These are phyloP conservation scores for Clistopyga incitator DNA, from an alignment of 2,888 invertebrate species.

Conservation along the genomic window DNA sequence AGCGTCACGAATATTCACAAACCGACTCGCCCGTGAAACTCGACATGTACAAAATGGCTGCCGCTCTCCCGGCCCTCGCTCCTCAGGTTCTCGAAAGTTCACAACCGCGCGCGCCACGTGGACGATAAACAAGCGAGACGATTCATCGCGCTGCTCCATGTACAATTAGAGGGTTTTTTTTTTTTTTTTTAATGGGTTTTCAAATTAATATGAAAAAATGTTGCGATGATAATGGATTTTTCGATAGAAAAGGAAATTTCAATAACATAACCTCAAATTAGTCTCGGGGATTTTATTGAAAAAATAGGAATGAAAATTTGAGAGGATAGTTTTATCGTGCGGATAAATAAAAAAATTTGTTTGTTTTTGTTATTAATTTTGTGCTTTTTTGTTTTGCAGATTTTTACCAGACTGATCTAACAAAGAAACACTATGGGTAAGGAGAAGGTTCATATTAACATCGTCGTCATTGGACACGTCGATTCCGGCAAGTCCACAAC, in stretches of 20 bases:
- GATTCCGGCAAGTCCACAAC: conserved; percentile 99
- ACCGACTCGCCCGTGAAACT: conserved; percentile 59
- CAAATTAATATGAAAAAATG: no score
- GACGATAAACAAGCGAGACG: conserved; percentile 69
- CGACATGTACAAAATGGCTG: conserved; percentile 81
- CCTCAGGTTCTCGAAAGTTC: conserved; percentile 78
- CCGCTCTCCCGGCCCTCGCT: conserved; percentile 66
- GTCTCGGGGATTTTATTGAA: not conserved
- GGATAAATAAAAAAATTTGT: no score
- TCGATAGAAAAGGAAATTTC: not conserved
- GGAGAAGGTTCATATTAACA: conserved; percentile 99
- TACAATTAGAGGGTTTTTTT: not conserved
- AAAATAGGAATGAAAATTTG: not conserved
- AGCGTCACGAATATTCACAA: conserved; percentile 53
- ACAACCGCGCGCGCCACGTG: conserved; percentile 79
- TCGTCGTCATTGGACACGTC: conserved; percentile 99
- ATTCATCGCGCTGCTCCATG: conserved; percentile 31
- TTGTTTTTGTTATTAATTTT: not conserved
- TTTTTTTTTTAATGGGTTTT: not conserved
- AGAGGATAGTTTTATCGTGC: no score
- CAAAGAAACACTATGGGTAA: conserved; percentile 92
- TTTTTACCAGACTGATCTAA: conserved; percentile 71
- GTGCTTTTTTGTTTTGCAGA: conserved; percentile 56
- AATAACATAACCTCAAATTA: not conserved
- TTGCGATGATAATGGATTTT: no score